Conservation (phyloP, 2,888 invertebrate species). For the Molanna angustata region DNA sequence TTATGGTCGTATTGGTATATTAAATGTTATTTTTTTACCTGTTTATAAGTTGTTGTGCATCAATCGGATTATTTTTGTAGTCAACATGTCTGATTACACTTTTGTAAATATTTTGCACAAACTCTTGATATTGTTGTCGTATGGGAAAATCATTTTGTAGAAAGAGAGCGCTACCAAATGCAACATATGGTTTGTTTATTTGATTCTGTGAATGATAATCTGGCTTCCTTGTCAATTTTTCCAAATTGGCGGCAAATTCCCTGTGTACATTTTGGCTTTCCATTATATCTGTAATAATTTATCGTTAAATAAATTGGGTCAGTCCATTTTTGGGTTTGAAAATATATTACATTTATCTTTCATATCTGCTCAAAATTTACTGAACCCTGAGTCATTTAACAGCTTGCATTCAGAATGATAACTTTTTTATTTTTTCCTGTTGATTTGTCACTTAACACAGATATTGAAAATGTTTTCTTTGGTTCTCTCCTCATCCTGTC, state of each 20-base stretch:
- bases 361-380: too few species aligned
- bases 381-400: too few species aligned
- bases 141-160: constrained; percentile 56
- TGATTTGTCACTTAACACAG: too few species aligned
- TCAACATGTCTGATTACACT: constrained; percentile 57
- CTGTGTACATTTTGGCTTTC: constrained; percentile 54
- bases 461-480: too few species aligned
- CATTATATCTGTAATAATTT: constrained; percentile 29
- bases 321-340: too few species aligned
- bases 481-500: too few species aligned
- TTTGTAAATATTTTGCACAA: constrained; percentile 54
- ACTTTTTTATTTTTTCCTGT: too few species aligned
- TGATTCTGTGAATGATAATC: neutral
- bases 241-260: constrained; percentile 55
- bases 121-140: constrained; percentile 51
- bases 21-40: too few species aligned
- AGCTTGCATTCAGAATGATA: too few species aligned
- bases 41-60: constrained; percentile 54
- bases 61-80: constrained; percentile 45
- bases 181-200: constrained; percentile 39
- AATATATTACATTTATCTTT: too few species aligned
- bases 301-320: too few species aligned
- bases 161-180: constrained; percentile 59
- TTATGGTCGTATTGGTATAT: too few species aligned
- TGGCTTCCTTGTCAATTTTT: constrained; percentile 38